These are phyloP conservation scores for Tiliacea aurago DNA, from an alignment of 2,888 invertebrate species.

Conservation along the genomic window DNA sequence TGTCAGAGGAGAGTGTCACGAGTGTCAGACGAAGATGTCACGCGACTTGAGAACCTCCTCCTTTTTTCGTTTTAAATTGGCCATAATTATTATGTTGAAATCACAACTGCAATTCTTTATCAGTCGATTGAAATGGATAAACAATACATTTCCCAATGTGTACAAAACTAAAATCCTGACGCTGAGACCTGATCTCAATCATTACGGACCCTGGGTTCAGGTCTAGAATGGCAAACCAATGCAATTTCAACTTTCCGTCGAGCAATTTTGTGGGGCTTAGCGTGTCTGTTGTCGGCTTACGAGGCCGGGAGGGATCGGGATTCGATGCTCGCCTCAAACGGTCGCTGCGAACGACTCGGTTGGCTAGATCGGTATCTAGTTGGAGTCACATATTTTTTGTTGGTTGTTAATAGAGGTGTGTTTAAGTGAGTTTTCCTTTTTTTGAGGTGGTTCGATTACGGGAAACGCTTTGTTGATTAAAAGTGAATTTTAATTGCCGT, in stretches of 20 bases:
- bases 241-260: constrained; percentile 63
- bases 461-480: neutral
- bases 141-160: neutral
- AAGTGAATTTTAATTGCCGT: neutral
- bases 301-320: constrained; percentile 48
- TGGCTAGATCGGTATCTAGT: constrained; percentile 18
- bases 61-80: neutral
- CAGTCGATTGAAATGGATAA: neutral
- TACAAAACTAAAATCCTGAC: neutral
- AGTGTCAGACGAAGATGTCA: neutral
- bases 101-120: neutral
- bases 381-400: constrained; percentile 12
- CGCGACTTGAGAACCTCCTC: too few species aligned
- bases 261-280: constrained; percentile 63
- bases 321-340: constrained; percentile 54
- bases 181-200: constrained; percentile 5
- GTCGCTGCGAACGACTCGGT: constrained; percentile 38
- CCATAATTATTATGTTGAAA: neutral
- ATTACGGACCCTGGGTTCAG: neutral
- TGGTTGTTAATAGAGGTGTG: neutral
- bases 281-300: constrained; percentile 63
- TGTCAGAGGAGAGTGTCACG: neutral
- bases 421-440: neutral
- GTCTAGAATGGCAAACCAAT: constrained; percentile 53
- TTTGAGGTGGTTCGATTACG: neutral